These are phyloP conservation scores for Argopecten irradians DNA, from an alignment of 1,140 invertebrate species.

Conservation along the genomic window DNA sequence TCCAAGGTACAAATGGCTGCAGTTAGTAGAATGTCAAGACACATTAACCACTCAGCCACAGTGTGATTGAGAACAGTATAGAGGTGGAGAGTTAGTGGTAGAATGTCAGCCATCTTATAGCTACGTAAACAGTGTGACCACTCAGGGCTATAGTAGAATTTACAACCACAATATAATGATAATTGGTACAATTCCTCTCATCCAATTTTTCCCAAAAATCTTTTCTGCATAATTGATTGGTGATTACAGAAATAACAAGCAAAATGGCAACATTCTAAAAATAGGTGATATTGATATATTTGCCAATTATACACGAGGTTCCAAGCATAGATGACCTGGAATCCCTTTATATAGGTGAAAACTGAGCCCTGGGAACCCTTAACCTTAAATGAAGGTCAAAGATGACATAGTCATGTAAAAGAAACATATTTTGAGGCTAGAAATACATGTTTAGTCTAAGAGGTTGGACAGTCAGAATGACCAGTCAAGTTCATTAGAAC, in stretches of 20 bases:
- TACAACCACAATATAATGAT: too few relatives aligned
- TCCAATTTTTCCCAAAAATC: background rate
- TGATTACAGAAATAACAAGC: background rate
- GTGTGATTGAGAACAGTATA: too few relatives aligned
- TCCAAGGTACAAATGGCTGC: too few relatives aligned
- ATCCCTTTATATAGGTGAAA: background rate
- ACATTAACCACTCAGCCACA: too few relatives aligned
- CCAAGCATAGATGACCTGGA: background rate
- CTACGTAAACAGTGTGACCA: too few relatives aligned
- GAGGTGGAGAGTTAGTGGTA: too few relatives aligned
- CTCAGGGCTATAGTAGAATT: too few relatives aligned
- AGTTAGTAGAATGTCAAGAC: too few relatives aligned
- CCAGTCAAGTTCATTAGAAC: background rate
- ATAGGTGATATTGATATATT: background rate
- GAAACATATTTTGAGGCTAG: background rate
- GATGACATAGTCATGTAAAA: background rate
- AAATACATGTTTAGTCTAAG: background rate
- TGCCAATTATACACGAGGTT: background rate
- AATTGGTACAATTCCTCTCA: background rate
- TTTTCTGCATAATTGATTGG: background rate
- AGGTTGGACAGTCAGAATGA: background rate
- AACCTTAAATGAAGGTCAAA: background rate
- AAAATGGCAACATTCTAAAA: background rate
- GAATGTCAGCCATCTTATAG: too few relatives aligned
- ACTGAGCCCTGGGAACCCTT: background rate